Base-by-base conservation (phyloP, 2,888 invertebrate genomes). In the Cotesia congregata region DNA sequence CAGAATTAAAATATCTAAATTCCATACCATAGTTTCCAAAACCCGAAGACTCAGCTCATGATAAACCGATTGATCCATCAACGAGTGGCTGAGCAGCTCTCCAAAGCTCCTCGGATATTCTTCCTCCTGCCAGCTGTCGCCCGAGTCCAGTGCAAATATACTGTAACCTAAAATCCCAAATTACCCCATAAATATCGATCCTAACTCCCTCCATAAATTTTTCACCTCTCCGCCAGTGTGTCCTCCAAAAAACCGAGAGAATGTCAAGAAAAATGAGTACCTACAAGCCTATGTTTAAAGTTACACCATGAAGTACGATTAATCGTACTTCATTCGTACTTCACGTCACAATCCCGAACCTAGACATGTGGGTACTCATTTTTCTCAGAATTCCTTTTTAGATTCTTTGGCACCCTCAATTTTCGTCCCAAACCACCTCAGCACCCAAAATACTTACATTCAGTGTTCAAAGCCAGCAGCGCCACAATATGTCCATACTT, bases 401-500 rank as follows among this genome's bases (percentile, higher is more conserved):
- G 3, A 30, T 30, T 30, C 30, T 30, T 0, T 30, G 30, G 30
- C 3, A 30, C 0, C 30, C 3, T 3, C 2, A 30, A 30, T 30
- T 30, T 30, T 30, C 3, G 3, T 30, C 30, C 30, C 3, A 2
- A 3, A 30, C 30, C 30, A 30, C 3, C 30, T 4, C 30, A 60
- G 38, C 67, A 9, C 17, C 67, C 15, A n/a, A 5, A 5, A 60
- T 78, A 60, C 83, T 82, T 83, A 89, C 89, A 88, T 78, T 84
- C 84, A 1, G 86, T 86, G 77, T 88, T 89, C 6, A 89, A 79
- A 5, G 88, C 87, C 71, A 89, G 85, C 1, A 87, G 77, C 17
- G 85, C 81, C 4, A 89, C 76, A 39, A 88, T 82, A 69, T 89
- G 89, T 68, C 86, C 78, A 77, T 88, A 88, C 9, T 83, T 84